Base-by-base conservation (phyloP, 2,113 vertebrate genomes). In the Microcebus murinus region DNA sequence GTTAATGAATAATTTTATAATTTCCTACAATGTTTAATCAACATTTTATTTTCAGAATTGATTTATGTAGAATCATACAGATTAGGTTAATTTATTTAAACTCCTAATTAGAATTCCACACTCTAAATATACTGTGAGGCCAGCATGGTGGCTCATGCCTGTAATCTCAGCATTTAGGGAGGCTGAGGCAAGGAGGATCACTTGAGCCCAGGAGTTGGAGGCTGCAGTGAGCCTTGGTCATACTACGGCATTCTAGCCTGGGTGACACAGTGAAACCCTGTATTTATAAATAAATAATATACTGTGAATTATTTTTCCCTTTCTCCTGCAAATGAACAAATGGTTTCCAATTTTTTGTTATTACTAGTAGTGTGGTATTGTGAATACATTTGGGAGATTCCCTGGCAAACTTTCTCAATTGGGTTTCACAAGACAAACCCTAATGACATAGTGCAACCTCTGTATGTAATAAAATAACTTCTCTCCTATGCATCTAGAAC, bases 61-160 rank as follows among this genome's bases (percentile, higher is more conserved):
- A 42, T 80, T 31, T 67, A 50, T 65, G 34, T 48, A 42, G 36
- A 89, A 71, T 87, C 36, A 90, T 65, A 59, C 12, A 71, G 17
- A 71, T 76, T 21, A 82, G 67, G 52, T 39, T 87, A 25, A 86
- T 71, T 95, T 73, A 77, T 42, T 79, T 67, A 83, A 96, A 73
- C 48, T 68, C 42, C 18, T 79, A 17, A 34, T 31, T 73, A 81
- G 65, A 86, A 86, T 52, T 63, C 57, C 29, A 68, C 27, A 59
- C 50, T 42, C 29, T 50, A 55, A 85, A 57, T 21, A 57, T 7
- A 57, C 55, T 21, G 55, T 57, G 55, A 57, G 20, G 55, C 55
- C 20, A 21, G 20, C 55, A 21, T 57, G 55, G 25, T 63, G 61
- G 61, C 61, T 29, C 10, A 29, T 29, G 61, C 61, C 61, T 63